A percentile compares a stretch with the other conserved stretches of the same genome.
These are phyloP conservation scores for Ptychochromis oligacanthus DNA, from an alignment of 2,113 vertebrate species.

Conservation along the genomic window DNA sequence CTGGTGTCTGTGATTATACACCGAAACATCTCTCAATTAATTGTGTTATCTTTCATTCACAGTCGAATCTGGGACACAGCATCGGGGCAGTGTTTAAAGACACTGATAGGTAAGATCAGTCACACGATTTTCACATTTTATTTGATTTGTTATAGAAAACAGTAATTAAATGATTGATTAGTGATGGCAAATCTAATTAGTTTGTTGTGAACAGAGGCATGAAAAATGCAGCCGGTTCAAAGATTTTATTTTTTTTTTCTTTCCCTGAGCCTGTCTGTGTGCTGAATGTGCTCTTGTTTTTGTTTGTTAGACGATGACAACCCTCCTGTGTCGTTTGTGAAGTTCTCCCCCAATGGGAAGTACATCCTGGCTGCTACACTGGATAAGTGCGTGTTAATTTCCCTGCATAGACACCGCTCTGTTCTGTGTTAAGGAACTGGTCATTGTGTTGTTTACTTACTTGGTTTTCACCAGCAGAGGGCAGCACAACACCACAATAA, in stretches of 20 bases:
- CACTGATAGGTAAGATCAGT: slow-evolving; percentile 90
- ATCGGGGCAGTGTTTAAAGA: slow-evolving; percentile 98
- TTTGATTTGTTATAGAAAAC: not conserved
- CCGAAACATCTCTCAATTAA: not conserved
- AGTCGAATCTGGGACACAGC: slow-evolving; percentile 99
- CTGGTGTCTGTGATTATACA: not conserved
- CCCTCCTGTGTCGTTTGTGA: slow-evolving; percentile 97
- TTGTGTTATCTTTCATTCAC: slow-evolving; percentile 1
- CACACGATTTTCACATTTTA: not conserved
- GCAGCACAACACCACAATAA: not conserved
- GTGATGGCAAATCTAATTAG: not conserved
- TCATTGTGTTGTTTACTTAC: not conserved
- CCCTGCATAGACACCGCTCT: not conserved
- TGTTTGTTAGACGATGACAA: slow-evolving; percentile 91
- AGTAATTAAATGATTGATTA: not conserved
- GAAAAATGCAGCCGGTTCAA: not conserved
- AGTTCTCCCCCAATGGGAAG: slow-evolving; percentile 98
- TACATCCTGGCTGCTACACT: slow-evolving; percentile 97
- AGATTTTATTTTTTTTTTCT: not conserved
- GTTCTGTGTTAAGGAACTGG: not conserved
- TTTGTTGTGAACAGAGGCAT: not conserved
- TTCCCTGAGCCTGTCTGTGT: not conserved
- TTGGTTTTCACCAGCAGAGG: slow-evolving; percentile 36
- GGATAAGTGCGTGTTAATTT: slow-evolving; percentile 89
- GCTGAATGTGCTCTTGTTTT: not conserved